These are phyloP conservation scores for Chaunax sp. DNA, from an alignment of 2,797 vertebrate species.

Conservation along the genomic window DNA sequence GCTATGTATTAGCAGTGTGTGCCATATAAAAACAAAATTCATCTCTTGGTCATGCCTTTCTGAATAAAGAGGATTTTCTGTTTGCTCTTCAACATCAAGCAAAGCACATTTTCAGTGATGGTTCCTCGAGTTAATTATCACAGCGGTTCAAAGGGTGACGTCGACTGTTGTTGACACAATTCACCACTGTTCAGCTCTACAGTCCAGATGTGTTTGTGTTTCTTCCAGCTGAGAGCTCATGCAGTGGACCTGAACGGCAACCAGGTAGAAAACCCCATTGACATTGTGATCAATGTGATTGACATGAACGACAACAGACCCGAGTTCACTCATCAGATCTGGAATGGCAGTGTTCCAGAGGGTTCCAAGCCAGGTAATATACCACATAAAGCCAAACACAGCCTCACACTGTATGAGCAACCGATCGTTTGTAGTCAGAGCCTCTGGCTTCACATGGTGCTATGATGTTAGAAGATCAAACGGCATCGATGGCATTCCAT, in stretches of 20 bases:
- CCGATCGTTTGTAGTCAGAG: constrained; percentile 25
- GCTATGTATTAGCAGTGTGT: neutral
- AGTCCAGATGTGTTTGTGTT: constrained; percentile 56
- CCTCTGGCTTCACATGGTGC: constrained; percentile 15
- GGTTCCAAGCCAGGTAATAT: constrained; percentile 96
- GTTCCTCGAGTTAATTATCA: constrained; percentile 19
- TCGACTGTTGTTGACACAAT: constrained; percentile 23
- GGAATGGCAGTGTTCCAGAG: constrained; percentile 95
- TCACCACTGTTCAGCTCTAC: neutral
- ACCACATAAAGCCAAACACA: constrained; percentile 7
- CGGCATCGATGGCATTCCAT: constrained; percentile 33
- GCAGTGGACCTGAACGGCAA: constrained; percentile 99
- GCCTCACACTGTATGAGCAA: constrained; percentile 28
- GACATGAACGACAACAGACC: constrained; percentile 99
- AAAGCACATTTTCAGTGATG: constrained; percentile 10
- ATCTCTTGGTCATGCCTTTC: constrained; percentile 5
- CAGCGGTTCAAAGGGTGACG: constrained; percentile 14
- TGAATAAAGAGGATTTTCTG: constrained; percentile 13
- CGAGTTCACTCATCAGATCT: constrained; percentile 95
- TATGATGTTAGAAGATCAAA: constrained; percentile 37
- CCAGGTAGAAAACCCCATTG: constrained; percentile 98
- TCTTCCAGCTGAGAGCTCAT: constrained; percentile 91
- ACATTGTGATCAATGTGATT: constrained; percentile 98
- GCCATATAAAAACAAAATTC: constrained; percentile 9
- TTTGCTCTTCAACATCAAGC: constrained; percentile 8